Evolutionary conservation across 2,113 vertebrate genomes (phyloP).

Genomic region (Fulmarus glacialis): DNA sequence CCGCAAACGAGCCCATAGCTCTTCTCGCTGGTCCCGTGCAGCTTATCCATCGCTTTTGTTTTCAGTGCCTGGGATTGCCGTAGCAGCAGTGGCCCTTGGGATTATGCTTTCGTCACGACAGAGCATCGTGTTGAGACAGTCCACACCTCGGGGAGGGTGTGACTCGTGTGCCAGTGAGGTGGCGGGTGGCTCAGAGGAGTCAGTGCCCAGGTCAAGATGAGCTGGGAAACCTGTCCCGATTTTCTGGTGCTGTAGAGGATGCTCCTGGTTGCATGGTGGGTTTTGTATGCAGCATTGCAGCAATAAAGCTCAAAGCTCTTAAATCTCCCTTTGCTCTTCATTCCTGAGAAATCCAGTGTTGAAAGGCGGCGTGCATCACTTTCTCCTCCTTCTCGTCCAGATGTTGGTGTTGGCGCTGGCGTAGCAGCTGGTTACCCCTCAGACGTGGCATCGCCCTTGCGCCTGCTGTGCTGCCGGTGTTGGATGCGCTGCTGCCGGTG

Average conservation of each 20-base stretch:
- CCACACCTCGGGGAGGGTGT: not conserved
- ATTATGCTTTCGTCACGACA: not conserved
- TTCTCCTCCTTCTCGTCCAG: not conserved
- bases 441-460: rapidly evolving
- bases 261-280: not conserved
- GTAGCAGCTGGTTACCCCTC: not conserved
- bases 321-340: not conserved
- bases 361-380: not conserved
- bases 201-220: not conserved
- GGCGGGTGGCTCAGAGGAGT: not conserved
- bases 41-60: not conserved
- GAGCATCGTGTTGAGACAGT: not conserved
- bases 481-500: not conserved
- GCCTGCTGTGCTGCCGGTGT: not conserved
- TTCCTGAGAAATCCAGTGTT: not conserved
- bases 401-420: not conserved
- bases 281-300: not conserved
- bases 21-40: not conserved
- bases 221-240: not conserved
- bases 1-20: rapidly evolving
- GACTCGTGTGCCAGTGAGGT: not conserved
- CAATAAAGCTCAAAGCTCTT: not conserved
- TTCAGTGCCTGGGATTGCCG: not conserved
- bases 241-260: not conserved
- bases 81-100: not conserved